These are phyloP conservation scores for Scalopus aquaticus DNA, from an alignment of 2,113 vertebrate species.

Conservation along the genomic window DNA sequence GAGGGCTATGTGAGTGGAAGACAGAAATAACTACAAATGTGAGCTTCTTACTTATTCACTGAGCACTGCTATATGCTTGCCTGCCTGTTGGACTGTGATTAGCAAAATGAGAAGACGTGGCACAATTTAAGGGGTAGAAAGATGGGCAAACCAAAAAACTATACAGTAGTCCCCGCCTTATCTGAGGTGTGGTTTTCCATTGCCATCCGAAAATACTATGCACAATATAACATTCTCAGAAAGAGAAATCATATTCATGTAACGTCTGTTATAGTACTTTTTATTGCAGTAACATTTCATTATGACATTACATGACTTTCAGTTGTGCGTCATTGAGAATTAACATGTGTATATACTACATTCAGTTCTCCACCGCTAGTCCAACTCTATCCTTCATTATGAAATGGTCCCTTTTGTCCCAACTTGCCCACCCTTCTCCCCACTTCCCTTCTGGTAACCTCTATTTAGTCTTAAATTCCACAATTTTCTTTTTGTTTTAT, in stretches of 20 bases:
- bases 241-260: not conserved
- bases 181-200: not conserved
- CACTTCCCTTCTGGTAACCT: too few species aligned
- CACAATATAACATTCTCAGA: not conserved
- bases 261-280: too few species aligned
- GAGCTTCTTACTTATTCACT: not conserved
- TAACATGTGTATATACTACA: too few species aligned
- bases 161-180: not conserved
- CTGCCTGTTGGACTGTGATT: not conserved
- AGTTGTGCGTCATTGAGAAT: too few species aligned
- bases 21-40: not conserved
- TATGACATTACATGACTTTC: not conserved
- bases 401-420: too few species aligned
- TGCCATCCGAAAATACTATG: not conserved
- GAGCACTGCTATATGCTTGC: not conserved
- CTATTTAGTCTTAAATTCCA: too few species aligned
- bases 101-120: not conserved
- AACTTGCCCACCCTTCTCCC: too few species aligned
- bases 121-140: not conserved
- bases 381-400: too few species aligned
- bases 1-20: not conserved
- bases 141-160: not conserved
- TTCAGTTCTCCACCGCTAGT: too few species aligned
- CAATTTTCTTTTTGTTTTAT: too few species aligned
- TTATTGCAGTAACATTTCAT: not conserved